Evolutionary conservation across 2,888 invertebrate genomes (phyloP).

Genomic region (Pterostichus madidus): DNA sequence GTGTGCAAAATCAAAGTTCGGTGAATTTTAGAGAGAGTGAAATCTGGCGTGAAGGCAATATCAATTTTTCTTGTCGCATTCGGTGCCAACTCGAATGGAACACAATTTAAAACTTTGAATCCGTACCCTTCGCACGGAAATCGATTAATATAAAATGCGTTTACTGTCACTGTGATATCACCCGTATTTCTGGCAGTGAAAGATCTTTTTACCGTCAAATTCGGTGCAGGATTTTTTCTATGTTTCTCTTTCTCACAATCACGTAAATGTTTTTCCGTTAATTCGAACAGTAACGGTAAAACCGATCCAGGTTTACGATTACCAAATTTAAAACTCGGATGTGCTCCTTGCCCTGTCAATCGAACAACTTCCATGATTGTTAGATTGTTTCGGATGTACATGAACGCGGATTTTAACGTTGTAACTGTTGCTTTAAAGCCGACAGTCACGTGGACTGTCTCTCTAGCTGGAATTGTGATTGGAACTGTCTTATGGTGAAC

Average conservation of each 20-base stretch:
- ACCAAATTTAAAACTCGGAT: constrained; percentile 92
- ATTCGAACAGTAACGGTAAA: constrained; percentile 90
- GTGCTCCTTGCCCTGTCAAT: constrained; percentile 90
- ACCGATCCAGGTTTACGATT: constrained; percentile 90
- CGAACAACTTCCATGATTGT: constrained; percentile 93
- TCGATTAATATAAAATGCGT: constrained; percentile 83
- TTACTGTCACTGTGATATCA: constrained; percentile 89
- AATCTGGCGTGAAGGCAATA: constrained; percentile 93
- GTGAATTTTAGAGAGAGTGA: constrained; percentile 87
- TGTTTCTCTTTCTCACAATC: constrained; percentile 78
- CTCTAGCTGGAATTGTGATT: constrained; percentile 81
- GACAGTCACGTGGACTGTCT: constrained; percentile 78
- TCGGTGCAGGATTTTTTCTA: constrained; percentile 78
- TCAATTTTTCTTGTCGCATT: constrained; percentile 89
- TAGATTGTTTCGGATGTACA: constrained; percentile 91
- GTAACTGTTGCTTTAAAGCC: constrained; percentile 78
- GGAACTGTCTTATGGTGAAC: constrained; percentile 79
- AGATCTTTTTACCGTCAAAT: constrained; percentile 87
- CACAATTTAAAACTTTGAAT: constrained; percentile 88
- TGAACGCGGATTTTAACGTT: constrained; percentile 77
- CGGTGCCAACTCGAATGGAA: constrained; percentile 84
- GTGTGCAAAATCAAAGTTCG: constrained; percentile 82
- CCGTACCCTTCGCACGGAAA: constrained; percentile 88
- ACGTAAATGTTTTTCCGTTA: constrained; percentile 81
- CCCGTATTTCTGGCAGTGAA: constrained; percentile 95